Percentiles rank a stretch among this genome's conserved stretches.
phyloP scores from a whole-genome alignment of 1,140 invertebrate genomes.

The Zelostemma sp. region DNA sequence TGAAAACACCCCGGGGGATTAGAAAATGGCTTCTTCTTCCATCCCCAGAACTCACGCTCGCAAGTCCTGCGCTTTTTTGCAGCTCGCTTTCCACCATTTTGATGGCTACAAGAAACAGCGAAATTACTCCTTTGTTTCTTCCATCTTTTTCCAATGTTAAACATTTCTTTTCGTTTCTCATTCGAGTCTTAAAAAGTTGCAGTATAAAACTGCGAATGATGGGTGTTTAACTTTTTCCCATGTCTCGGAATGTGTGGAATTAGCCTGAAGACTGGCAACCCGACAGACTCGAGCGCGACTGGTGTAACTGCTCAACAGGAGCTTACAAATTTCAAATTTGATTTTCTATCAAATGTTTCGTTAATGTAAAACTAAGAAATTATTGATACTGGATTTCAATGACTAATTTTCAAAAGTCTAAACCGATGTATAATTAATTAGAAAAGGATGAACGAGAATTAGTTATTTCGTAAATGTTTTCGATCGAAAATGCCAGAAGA shows the following conservation, averaged over 20 bases:
- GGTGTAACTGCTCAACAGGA: neutral
- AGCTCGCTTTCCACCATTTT: neutral
- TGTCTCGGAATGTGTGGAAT: neutral
- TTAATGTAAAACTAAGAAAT: neutral
- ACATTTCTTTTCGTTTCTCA: too few relatives aligned
- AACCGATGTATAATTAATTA: neutral
- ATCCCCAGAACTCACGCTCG: neutral
- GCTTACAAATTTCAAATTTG: too few relatives aligned
- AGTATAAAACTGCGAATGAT: neutral
- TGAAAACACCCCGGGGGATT: conserved; percentile 1
- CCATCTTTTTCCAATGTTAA: too few relatives aligned
- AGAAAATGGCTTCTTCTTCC: neutral
- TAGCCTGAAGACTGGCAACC: neutral
- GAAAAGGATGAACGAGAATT: neutral
- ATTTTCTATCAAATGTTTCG: neutral
- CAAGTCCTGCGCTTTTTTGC: too few relatives aligned
- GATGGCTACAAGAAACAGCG: neutral
- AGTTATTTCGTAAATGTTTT: too few relatives aligned
- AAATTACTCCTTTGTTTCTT: too few relatives aligned
- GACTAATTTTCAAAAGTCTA: neutral
- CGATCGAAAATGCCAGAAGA: neutral
- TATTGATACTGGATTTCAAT: neutral
- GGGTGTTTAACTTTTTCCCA: neutral
- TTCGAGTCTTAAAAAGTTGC: neutral
- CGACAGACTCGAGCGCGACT: neutral